Evolutionary conservation across 2,113 vertebrate genomes (phyloP).

Genomic region (Apteryx owenii): DNA sequence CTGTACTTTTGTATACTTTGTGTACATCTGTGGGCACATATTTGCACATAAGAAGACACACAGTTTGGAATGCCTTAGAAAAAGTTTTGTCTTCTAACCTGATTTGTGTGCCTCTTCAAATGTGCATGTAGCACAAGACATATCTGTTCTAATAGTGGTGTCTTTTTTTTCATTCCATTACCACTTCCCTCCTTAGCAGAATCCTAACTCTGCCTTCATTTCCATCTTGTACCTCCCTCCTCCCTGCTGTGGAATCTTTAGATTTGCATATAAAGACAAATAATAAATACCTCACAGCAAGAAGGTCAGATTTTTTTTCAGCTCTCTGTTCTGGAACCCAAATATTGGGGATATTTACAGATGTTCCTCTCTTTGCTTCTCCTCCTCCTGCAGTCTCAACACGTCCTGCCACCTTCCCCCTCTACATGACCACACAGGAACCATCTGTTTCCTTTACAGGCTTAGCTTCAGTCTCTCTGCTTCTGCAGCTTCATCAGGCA

Average conservation of each 20-base stretch:
- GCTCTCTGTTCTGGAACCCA: neutral
- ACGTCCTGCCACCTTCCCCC: neutral
- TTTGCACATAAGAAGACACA: neutral
- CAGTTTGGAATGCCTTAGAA: neutral
- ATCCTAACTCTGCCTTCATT: neutral
- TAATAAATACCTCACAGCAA: neutral
- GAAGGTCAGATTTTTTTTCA: neutral
- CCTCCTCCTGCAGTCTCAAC: neutral
- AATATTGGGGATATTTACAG: neutral
- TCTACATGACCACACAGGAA: neutral
- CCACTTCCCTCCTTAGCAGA: neutral
- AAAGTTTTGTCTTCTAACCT: neutral
- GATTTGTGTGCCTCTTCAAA: neutral
- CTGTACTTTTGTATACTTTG: neutral
- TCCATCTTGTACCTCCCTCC: neutral
- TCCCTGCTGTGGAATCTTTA: neutral
- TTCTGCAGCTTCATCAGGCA: neutral
- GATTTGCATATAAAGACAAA: neutral
- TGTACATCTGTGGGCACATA: neutral
- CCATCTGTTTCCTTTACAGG: neutral
- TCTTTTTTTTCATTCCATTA: neutral
- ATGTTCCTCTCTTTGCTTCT: neutral
- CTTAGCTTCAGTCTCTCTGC: neutral
- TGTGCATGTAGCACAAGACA: neutral
- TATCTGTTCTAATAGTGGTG: neutral